Percentiles rank a stretch among this genome's conserved stretches.
phyloP scores from a whole-genome alignment of 1,140 invertebrate species.

The Ceratina australensis region DNA sequence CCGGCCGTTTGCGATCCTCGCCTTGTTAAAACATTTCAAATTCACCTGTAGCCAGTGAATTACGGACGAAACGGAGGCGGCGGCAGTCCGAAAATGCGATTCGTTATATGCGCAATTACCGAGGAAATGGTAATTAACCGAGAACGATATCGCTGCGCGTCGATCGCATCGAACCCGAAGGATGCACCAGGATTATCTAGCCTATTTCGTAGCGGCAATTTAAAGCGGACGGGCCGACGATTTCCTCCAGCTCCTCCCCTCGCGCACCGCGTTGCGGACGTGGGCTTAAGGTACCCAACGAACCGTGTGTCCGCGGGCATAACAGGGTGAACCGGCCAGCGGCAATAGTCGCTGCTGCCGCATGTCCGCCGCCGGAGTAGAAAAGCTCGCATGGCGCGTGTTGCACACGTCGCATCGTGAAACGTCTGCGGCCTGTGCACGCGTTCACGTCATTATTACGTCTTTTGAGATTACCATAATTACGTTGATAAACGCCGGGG shows the following conservation, averaged over 20 bases:
- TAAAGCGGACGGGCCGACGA: conserved; percentile 33
- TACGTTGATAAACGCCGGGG: conserved; percentile 52
- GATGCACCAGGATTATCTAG: conserved; percentile 37
- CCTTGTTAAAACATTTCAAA: conserved; percentile 29
- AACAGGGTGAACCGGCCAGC: conserved; percentile 19
- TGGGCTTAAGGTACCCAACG: conserved; percentile 63
- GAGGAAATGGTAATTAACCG: conserved; percentile 46
- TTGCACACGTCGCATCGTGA: conserved; percentile 1
- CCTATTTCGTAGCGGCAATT: conserved; percentile 26
- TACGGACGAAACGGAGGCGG: neutral
- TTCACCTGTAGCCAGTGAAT: neutral
- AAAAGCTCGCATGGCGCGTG: neutral
- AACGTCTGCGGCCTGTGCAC: conserved; percentile 42
- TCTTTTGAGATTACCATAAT: conserved; percentile 57
- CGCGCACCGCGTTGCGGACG: conserved; percentile 32
- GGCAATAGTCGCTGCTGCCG: conserved; percentile 56
- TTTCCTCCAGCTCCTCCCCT: neutral
- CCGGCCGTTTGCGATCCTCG: conserved; percentile 32
- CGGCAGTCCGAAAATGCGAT: conserved; percentile 43
- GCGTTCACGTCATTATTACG: conserved; percentile 41
- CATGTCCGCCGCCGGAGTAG: neutral
- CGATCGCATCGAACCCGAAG: conserved; percentile 46
- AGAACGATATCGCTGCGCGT: conserved; percentile 53
- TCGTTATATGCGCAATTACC: conserved; percentile 55
- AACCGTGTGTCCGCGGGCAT: conserved; percentile 71